These are phyloP conservation scores for Hylaeus volcanicus DNA, from an alignment of 1,140 invertebrate genomes.

Conservation along the genomic window DNA sequence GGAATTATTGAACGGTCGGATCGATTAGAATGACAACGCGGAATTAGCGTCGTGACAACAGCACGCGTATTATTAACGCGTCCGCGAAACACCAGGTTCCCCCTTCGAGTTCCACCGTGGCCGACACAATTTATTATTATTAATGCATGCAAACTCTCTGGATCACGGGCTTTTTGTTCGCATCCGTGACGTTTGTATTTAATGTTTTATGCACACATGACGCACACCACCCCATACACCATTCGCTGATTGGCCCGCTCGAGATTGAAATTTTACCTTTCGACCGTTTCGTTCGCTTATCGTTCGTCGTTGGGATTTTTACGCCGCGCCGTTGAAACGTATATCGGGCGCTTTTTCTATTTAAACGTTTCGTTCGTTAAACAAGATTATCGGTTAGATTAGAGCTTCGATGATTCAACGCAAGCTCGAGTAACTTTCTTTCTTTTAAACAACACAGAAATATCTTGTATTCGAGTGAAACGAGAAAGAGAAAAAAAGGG, in stretches of 20 bases:
- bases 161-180: neutral
- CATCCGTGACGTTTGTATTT: neutral
- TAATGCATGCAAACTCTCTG: constrained; percentile 1
- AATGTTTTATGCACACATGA: constrained; percentile 1
- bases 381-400: too few relatives aligned
- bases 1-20: constrained; percentile 40
- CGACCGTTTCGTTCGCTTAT: neutral
- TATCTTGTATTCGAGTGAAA: neutral
- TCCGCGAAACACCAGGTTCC: neutral
- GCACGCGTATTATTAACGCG: constrained; percentile 17
- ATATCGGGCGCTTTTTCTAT: too few relatives aligned
- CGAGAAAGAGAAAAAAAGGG: neutral
- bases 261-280: neutral
- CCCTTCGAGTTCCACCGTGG: neutral
- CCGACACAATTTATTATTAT: constrained; percentile 1
- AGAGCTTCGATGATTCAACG: too few relatives aligned
- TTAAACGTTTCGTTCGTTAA: too few relatives aligned
- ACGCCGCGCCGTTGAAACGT: too few relatives aligned
- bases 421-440: too few relatives aligned
- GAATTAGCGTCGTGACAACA: constrained; percentile 30
- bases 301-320: neutral
- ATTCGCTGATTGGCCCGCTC: neutral
- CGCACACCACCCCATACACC: neutral
- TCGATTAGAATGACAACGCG: constrained; percentile 45
- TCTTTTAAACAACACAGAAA: neutral